Percentiles rank a stretch among this genome's conserved stretches.
Conservation (phyloP, 37 sponge, comb jelly and placozoan genomes). For the Theonella swinhoei region DNA sequence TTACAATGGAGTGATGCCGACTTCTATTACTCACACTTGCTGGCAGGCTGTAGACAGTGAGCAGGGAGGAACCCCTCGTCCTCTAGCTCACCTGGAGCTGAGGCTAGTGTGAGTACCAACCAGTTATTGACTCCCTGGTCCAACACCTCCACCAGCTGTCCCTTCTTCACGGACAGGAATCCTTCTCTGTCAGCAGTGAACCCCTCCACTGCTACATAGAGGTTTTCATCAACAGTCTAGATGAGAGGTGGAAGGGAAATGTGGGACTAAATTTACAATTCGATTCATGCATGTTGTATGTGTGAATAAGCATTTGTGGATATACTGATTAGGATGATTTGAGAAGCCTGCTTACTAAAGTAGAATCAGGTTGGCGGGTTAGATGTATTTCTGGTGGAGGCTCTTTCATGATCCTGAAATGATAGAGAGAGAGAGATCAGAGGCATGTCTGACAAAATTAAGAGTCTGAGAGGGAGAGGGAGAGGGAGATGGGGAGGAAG, state of each 20-base stretch:
- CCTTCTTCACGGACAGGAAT: slow-evolving; percentile 52
- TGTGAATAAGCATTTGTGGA: too few species aligned
- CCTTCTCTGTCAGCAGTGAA: slow-evolving; percentile 22
- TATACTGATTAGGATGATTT: neutral
- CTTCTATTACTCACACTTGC: slow-evolving; percentile 17
- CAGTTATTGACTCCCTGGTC: slow-evolving; percentile 50
- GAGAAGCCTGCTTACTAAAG: neutral
- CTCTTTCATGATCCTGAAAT: neutral
- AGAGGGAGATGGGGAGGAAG: neutral
- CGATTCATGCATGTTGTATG: too few species aligned
- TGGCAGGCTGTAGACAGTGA: slow-evolving; percentile 20
- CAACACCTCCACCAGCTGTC: slow-evolving; percentile 83
- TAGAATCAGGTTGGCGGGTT: neutral
- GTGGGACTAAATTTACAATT: neutral
- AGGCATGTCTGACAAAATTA: too few species aligned
- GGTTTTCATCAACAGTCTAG: slow-evolving; percentile 7
- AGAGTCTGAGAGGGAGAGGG: neutral
- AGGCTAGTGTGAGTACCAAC: slow-evolving; percentile 72
- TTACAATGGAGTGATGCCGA: neutral
- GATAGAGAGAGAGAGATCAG: too few species aligned
- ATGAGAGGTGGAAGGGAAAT: neutral
- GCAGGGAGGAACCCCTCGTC: slow-evolving; percentile 66
- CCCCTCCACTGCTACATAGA: slow-evolving; percentile 30
- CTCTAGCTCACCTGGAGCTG: slow-evolving; percentile 26
- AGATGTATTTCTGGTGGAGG: neutral